Evolutionary conservation across 2,888 invertebrate species (phyloP).

Genomic region (Cremastinae sp.): DNA sequence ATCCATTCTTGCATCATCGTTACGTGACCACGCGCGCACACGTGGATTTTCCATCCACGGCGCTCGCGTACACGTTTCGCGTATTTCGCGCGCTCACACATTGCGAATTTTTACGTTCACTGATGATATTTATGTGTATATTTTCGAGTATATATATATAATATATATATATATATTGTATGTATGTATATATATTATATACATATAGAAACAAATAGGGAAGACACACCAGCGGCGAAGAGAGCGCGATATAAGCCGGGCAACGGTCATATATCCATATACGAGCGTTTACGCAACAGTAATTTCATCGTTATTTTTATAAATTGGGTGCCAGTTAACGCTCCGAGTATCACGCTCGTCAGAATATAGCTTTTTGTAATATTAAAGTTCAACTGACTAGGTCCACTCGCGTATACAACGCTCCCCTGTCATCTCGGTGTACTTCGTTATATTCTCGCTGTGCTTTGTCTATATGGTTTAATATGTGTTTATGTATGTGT

Average conservation of each 20-base stretch:
- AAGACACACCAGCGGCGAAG: no score
- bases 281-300: slow-evolving; percentile 78
- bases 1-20: slow-evolving; percentile 45
- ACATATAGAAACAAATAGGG: neutral
- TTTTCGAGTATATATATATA: no score
- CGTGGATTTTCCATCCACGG: no score
- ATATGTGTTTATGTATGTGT: no score
- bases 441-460: no score
- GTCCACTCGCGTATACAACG: slow-evolving; percentile 54
- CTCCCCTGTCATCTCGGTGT: slow-evolving; percentile 16
- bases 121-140: no score
- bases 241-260: slow-evolving; percentile 36
- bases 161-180: slow-evolving; percentile 13
- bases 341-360: slow-evolving; percentile 75
- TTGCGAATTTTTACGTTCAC: no score
- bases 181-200: slow-evolving; percentile 5
- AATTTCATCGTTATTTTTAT: slow-evolving; percentile 80
- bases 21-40: no score
- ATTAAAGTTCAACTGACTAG: slow-evolving; percentile 70
- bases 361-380: slow-evolving; percentile 77
- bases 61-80: slow-evolving; percentile 32
- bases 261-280: slow-evolving; percentile 48
- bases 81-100: no score
- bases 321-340: slow-evolving; percentile 80
- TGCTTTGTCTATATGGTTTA: no score